Percentiles rank a stretch among this genome's conserved stretches.
Conservation (phyloP, 2,797 vertebrate species). For the Microctenopoma stevenorrisi region DNA sequence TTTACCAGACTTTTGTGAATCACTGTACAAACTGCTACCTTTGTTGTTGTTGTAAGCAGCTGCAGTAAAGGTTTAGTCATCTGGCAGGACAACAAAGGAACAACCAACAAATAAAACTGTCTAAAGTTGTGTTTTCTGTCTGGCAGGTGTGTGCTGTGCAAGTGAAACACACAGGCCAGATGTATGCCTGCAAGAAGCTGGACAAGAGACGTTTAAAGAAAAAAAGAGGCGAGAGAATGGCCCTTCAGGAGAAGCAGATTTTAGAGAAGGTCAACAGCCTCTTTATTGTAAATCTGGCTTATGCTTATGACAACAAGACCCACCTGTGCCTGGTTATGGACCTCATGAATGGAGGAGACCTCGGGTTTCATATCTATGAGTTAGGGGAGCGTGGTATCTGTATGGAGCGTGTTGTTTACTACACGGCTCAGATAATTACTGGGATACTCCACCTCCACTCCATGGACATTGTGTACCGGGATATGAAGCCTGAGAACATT, state of each 20-base stretch:
- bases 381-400: conserved; percentile 88
- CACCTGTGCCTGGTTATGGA: conserved; percentile 95
- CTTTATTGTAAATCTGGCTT: conserved; percentile 91
- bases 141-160: conserved; percentile 92
- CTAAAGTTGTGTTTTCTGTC: conserved; percentile 13
- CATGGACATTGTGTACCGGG: conserved; percentile 86
- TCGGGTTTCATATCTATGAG: conserved; percentile 93
- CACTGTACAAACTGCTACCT: no score
- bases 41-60: not conserved
- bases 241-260: conserved; percentile 91
- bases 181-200: conserved; percentile 96
- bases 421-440: conserved; percentile 90
- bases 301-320: conserved; percentile 89
- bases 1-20: not conserved
- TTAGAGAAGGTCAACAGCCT: conserved; percentile 90
- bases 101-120: not conserved
- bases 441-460: conserved; percentile 90
- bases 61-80: not conserved
- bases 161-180: conserved; percentile 91
- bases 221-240: conserved; percentile 90
- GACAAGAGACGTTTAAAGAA: conserved; percentile 92
- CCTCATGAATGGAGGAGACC: conserved; percentile 95
- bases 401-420: conserved; percentile 89
- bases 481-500: conserved; percentile 94
- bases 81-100: not conserved